Evolutionary conservation across 2,888 invertebrate genomes (phyloP).

Genomic region (Automeris io): DNA sequence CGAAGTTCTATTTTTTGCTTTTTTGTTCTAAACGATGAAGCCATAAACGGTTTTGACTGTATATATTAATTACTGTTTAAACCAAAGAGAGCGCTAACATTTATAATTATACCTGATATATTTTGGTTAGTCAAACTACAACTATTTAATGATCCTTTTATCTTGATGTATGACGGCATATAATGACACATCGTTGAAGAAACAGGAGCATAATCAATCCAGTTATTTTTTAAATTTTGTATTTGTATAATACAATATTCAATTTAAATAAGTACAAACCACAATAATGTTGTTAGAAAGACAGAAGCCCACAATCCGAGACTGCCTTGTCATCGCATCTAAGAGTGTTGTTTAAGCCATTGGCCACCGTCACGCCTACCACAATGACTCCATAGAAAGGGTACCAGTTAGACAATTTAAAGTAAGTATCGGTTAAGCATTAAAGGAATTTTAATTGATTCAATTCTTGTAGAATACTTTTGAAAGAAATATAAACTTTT

Average conservation of each 20-base stretch:
- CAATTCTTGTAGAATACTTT: constrained; percentile 25
- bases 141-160: too few species aligned
- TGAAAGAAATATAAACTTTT: not conserved
- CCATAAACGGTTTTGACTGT: too few species aligned
- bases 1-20: too few species aligned
- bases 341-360: constrained; percentile 67
- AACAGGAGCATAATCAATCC: too few species aligned
- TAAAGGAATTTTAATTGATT: constrained; percentile 46
- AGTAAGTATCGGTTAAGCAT: constrained; percentile 38
- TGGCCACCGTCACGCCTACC: constrained; percentile 49
- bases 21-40: too few species aligned
- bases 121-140: too few species aligned
- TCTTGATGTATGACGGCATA: too few species aligned
- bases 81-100: too few species aligned
- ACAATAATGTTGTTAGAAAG: constrained; percentile 8
- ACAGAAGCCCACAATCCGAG: constrained; percentile 6
- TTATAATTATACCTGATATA: too few species aligned
- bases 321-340: constrained; percentile 53
- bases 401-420: constrained; percentile 47
- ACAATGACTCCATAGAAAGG: constrained; percentile 53
- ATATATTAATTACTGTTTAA: too few species aligned
- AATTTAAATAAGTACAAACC: constrained; percentile 13
- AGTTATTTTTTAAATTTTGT: constrained; percentile 1
- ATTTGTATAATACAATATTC: constrained; percentile 1
- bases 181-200: too few species aligned